Evolutionary conservation across 1,140 invertebrate species (phyloP), one percentile per base, ranked within the genome.

Genomic region (Eubasilissa regina): DNA sequence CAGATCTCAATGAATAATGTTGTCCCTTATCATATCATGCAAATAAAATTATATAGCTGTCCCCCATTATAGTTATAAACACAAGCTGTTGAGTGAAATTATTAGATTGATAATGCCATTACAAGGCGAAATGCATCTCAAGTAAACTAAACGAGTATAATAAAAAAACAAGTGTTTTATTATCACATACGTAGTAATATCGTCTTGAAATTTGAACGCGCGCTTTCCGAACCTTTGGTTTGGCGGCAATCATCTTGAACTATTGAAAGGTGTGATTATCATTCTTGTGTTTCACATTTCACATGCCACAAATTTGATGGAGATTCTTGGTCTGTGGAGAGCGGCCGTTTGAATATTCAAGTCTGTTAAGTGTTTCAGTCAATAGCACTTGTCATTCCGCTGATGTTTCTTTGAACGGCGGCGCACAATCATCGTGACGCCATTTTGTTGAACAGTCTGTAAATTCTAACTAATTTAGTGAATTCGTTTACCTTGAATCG

Each of bases 341-440:
- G 56, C 44, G 72, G 53, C 78, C 43, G 44, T 79, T 77, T 80
- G 79, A 77, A 77, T 80, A 77, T 76, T 35, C 43, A 73, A 44
- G 35, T 35, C 19, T 64, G 78, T 66, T 60, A 80, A 75, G 78
- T 77, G 62, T 77, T 77, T 73, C 48, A 55, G 79, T 77, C 78
- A 75, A 76, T 51, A 80, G 60, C 64, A 76, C 75, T 80, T 80
- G 75, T 77, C 75, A 80, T 77, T 77, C 75, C n/a, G 62, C 1
- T 9, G 43, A 21, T 10, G 75, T 53, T 48, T 79, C 56, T 53
- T 19, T n/a, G 55, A 53, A 80, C 60, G 64, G 15, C 77, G 19
- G 56, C 56, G n/a, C n/a, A 1, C 6, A 19, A n/a, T n/a, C n/a
- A 72, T 72, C 68, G 45, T 72, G 48, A 72, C 68, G 44, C 68